phyloP scores from a whole-genome alignment of 2,888 invertebrate species.

The Sesia bembeciformis region DNA sequence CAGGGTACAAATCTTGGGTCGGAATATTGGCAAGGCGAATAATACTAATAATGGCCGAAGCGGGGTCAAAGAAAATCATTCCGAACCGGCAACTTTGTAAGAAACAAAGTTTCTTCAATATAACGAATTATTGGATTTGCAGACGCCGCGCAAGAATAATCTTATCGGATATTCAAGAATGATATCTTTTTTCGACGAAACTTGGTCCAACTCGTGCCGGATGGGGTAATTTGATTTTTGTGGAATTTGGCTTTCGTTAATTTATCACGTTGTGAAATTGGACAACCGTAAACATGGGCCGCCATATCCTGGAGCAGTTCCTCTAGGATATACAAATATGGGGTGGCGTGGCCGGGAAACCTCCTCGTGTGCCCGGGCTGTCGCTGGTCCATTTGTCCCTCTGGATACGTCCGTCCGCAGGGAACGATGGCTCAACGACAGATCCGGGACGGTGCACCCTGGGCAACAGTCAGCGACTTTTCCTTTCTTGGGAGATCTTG shows the following conservation, averaged over 20 bases:
- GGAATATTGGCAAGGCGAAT: slow-evolving; percentile 42
- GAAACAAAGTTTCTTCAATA: slow-evolving; percentile 58
- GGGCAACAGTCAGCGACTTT: no score
- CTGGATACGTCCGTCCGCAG: no score
- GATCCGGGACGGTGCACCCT: no score
- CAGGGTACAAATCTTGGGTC: slow-evolving; percentile 10
- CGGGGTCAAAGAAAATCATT: slow-evolving; percentile 58
- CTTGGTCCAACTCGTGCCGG: slow-evolving; percentile 1
- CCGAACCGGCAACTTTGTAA: slow-evolving; percentile 42
- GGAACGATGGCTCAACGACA: no score
- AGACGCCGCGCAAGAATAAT: slow-evolving; percentile 38
- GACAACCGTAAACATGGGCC: neutral
- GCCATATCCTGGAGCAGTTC: no score
- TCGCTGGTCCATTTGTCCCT: no score
- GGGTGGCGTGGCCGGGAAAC: no score
- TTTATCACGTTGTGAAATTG: neutral
- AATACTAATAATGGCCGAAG: slow-evolving; percentile 49
- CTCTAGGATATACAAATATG: no score
- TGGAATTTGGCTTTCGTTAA: neutral
- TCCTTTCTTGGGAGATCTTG: no score
- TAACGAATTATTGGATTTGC: slow-evolving; percentile 65
- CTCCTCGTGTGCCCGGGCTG: no score
- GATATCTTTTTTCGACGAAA: slow-evolving; percentile 39
- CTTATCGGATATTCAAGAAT: slow-evolving; percentile 41
- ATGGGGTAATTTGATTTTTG: slow-evolving; percentile 2